These are phyloP conservation scores for Mactromeris polynyma DNA, from an alignment of 2,888 invertebrate species.

Conservation along the genomic window DNA sequence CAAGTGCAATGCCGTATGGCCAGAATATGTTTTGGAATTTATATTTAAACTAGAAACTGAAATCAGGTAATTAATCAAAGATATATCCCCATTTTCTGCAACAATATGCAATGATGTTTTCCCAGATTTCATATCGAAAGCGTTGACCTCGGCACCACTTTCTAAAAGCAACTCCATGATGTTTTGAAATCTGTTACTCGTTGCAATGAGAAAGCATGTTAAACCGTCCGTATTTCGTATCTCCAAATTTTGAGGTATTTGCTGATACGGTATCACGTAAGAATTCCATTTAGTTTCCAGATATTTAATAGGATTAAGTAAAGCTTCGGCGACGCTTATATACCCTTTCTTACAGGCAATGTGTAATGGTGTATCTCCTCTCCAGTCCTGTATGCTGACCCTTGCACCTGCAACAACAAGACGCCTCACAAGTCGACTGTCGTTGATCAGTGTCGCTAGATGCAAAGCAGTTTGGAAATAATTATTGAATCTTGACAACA, in stretches of 20 bases:
- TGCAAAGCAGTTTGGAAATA: slow-evolving; percentile 94
- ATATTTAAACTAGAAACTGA: slow-evolving; percentile 31
- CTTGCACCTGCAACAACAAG: slow-evolving; percentile 93
- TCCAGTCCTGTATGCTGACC: slow-evolving; percentile 90
- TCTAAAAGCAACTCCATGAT: slow-evolving; percentile 92
- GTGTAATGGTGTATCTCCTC: slow-evolving; percentile 95
- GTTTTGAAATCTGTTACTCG: slow-evolving; percentile 91
- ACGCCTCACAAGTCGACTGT: slow-evolving; percentile 92
- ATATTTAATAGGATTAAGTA: slow-evolving; percentile 89
- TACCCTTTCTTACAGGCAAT: slow-evolving; percentile 92
- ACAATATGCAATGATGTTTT: slow-evolving; percentile 54
- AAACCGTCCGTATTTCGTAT: slow-evolving; percentile 95
- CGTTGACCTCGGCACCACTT: slow-evolving; percentile 94
- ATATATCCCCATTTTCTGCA: slow-evolving; percentile 47
- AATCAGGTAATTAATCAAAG: slow-evolving; percentile 34
- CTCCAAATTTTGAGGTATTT: slow-evolving; percentile 90
- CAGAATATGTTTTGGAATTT: slow-evolving; percentile 49
- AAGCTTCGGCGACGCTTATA: slow-evolving; percentile 91
- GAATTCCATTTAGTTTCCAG: slow-evolving; percentile 83
- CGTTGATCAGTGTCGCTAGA: slow-evolving; percentile 93
- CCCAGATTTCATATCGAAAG: slow-evolving; percentile 81
- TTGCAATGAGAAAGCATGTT: slow-evolving; percentile 95
- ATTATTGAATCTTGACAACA: slow-evolving; percentile 94
- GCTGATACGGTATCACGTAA: slow-evolving; percentile 87
- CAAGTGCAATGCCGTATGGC: slow-evolving; percentile 47